These are phyloP conservation scores for Trichacis sp. DNA, from an alignment of 2,888 invertebrate genomes.

Conservation along the genomic window DNA sequence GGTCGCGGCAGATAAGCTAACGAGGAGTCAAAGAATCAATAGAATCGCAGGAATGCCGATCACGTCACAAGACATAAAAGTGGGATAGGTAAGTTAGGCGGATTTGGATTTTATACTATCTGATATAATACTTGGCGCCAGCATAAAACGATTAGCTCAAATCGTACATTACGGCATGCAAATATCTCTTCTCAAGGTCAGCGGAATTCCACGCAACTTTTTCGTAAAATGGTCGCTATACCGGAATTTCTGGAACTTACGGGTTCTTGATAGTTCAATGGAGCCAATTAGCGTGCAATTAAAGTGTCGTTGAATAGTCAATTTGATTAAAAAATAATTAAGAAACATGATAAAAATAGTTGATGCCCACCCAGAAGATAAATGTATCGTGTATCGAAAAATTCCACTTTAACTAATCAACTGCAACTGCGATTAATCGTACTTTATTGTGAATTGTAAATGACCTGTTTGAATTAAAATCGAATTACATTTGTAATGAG, in stretches of 20 bases:
- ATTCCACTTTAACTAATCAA: background rate
- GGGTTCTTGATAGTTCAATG: background rate
- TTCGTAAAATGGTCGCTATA: too few species aligned
- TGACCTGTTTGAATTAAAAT: background rate
- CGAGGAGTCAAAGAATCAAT: background rate
- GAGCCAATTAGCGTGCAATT: background rate
- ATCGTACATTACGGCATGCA: background rate
- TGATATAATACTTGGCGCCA: background rate
- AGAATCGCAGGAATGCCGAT: background rate
- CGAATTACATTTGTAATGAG: background rate
- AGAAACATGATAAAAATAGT: too few species aligned
- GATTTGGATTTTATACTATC: background rate
- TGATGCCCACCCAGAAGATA: background rate
- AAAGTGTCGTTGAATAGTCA: too few species aligned
- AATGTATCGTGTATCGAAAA: background rate
- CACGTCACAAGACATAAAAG: background rate
- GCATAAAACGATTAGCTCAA: background rate
- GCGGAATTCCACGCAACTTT: background rate
- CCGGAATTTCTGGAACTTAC: too few species aligned
- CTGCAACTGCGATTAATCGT: background rate
- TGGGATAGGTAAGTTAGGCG: background rate
- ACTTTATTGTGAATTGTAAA: background rate
- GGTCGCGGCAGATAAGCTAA: background rate
- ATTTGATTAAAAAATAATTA: too few species aligned
- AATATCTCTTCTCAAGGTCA: background rate